Base-by-base conservation (phyloP, 2,888 invertebrate species). In the Hydroisotoma schaefferi region DNA sequence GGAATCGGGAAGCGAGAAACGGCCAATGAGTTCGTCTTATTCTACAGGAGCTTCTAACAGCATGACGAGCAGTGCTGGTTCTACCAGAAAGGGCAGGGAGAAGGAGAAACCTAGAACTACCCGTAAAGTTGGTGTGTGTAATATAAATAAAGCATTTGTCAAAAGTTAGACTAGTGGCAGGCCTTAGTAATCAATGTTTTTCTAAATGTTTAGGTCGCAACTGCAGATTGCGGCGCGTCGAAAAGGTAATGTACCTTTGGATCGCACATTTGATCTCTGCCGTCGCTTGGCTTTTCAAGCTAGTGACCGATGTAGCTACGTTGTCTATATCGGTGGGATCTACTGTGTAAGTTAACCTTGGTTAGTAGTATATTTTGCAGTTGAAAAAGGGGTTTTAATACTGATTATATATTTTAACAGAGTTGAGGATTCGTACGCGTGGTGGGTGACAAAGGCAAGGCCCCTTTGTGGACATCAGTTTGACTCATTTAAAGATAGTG, bases 261-360 rank as follows among this genome's bases (percentile, higher is more conserved):
- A 48, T 65, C 26, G 60, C 58, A 25, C 68, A 69, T 44, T 55
- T 72, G 63, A 63, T 70, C 63, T 64, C 66, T 57, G 71, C 71
- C 28, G 29, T 69, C n/a, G 57, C 66, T 27, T 72, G 72, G 72
- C 60, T 72, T 10, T 68, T 68, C 64, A 68, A 59, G 63, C 61
- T 72, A 22, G 61, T 72, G 20, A 55, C 67, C 1, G 69, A 70
- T 55, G 72, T 72, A 23, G 59, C 67, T 23, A 57, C 65, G 18
- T 52, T 72, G 28, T 72, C 72, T 18, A 59, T 67, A 12, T 63
- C 69, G 8, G 55, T 72, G n/a, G 70, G 63, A 49, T 63, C 59
- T 15, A 63, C 65, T 28, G 43, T 70, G 72, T 72, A 69, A 63
- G 64, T 61, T 1, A 49, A 26, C 22, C 20, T n/a, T n/a, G 28